Conservation (phyloP, 53 echinoderm and acorn worm species). For the Zoroaster sp. region DNA sequence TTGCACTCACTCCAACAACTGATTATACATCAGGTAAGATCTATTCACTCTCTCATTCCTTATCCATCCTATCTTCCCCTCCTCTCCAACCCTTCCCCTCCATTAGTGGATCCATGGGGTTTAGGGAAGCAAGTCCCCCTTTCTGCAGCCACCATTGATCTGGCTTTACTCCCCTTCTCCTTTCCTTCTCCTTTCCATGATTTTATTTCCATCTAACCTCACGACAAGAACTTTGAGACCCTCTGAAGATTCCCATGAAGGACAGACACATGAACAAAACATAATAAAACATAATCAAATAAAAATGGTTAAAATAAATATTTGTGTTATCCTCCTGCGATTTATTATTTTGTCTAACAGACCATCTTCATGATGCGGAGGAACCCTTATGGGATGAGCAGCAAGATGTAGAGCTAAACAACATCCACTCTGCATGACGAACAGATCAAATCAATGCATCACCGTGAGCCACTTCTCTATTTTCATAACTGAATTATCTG, state of each 20-base stretch:
- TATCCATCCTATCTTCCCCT: background rate
- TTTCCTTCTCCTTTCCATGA: background rate
- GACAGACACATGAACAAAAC: too few relatives aligned
- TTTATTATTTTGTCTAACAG: slow-evolving; percentile 57
- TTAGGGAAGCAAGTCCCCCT: too few relatives aligned
- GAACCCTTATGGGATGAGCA: slow-evolving; percentile 92
- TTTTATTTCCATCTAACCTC: too few relatives aligned
- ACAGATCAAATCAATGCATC: background rate
- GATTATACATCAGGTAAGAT: slow-evolving; percentile 87
- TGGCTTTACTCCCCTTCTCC: background rate
- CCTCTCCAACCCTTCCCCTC: background rate
- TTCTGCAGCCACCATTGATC: too few relatives aligned
- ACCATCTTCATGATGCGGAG: slow-evolving; percentile 89
- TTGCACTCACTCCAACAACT: slow-evolving; percentile 85
- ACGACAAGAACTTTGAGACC: too few relatives aligned
- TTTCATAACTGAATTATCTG: too few relatives aligned
- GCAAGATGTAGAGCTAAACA: slow-evolving; percentile 71
- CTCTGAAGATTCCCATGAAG: too few relatives aligned
- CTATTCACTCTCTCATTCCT: background rate
- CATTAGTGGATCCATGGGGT: too few relatives aligned
- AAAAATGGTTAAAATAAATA: too few relatives aligned
- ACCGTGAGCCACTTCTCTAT: too few relatives aligned
- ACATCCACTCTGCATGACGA: slow-evolving; percentile 48
- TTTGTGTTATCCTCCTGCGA: background rate
- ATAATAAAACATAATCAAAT: too few relatives aligned